Evolutionary conservation across 2,888 invertebrate genomes (phyloP).

Genomic region (Drosophila rellima): DNA sequence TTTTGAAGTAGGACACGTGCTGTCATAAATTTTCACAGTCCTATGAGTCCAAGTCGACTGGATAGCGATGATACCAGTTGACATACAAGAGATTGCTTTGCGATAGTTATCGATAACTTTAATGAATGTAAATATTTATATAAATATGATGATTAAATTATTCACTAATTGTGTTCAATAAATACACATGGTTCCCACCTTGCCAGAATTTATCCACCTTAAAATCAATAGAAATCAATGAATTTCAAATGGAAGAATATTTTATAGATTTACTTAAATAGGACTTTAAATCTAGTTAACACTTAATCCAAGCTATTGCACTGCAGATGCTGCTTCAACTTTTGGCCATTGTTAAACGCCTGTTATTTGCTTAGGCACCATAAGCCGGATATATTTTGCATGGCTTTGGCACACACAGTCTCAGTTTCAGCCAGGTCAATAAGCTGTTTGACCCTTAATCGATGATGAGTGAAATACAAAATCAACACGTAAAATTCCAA

Average conservation of each 20-base stretch:
- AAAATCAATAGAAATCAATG: background rate
- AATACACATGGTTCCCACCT: too few relatives aligned
- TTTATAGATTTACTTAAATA: background rate
- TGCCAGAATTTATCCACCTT: too few relatives aligned
- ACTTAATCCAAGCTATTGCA: background rate
- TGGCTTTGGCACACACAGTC: background rate
- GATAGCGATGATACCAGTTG: slow-evolving; percentile 18
- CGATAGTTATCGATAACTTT: slow-evolving; percentile 30
- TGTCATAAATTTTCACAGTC: slow-evolving; percentile 69
- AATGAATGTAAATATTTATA: too few relatives aligned
- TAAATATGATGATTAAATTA: too few relatives aligned
- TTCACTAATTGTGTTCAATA: too few relatives aligned
- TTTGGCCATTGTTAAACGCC: background rate
- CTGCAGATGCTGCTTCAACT: background rate
- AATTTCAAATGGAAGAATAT: background rate
- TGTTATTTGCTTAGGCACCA: slow-evolving; percentile 16
- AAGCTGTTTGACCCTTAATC: slow-evolving; percentile 21
- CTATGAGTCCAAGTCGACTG: slow-evolving; percentile 25
- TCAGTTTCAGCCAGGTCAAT: background rate
- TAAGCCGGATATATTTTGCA: slow-evolving; percentile 16
- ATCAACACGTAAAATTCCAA: slow-evolving; percentile 83
- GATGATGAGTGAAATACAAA: slow-evolving; percentile 50
- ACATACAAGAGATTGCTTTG: slow-evolving; percentile 23
- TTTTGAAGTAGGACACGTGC: slow-evolving; percentile 71
- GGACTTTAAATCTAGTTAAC: background rate